Percentiles rank a stretch among this genome's conserved stretches.
phyloP scores from a whole-genome alignment of 2,888 invertebrate species.

The Notodromas monacha region DNA sequence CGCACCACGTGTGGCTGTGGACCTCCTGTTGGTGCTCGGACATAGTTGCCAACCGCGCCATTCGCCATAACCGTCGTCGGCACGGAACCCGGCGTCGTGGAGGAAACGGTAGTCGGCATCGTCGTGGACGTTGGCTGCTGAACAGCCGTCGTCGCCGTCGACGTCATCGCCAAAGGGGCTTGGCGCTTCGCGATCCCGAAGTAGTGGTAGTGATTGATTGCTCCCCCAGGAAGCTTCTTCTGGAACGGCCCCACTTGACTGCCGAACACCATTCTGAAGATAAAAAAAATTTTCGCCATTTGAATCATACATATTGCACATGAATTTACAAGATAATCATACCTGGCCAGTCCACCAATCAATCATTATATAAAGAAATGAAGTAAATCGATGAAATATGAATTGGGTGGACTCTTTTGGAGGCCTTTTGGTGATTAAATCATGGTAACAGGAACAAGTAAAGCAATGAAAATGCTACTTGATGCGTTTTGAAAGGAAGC shows the following conservation, averaged over 20 bases:
- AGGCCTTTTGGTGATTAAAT: no score
- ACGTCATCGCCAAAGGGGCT: background rate
- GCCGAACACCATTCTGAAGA: conserved; percentile 39
- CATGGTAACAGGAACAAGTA: no score
- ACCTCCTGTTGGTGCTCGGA: conserved; percentile 10
- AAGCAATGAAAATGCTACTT: no score
- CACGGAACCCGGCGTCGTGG: conserved; percentile 13
- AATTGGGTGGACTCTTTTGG: no score
- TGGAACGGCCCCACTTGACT: conserved; percentile 42
- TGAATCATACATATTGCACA: conserved; percentile 1
- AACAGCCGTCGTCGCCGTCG: conserved; percentile 11
- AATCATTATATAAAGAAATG: no score
- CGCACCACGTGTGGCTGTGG: conserved; percentile 9
- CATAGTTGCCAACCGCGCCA: conserved; percentile 11
- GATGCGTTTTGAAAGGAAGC: no score
- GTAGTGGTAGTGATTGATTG: background rate
- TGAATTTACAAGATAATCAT: no score
- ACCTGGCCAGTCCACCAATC: no score
- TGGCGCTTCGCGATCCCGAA: background rate
- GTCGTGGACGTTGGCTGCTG: conserved; percentile 6
- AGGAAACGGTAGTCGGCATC: conserved; percentile 6
- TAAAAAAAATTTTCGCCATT: conserved; percentile 7
- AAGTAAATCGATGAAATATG: no score
- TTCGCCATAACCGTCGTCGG: conserved; percentile 15
- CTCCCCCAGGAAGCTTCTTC: conserved; percentile 10